Conservation (phyloP, 2,888 invertebrate genomes). For the Eupithecia subumbrata region DNA sequence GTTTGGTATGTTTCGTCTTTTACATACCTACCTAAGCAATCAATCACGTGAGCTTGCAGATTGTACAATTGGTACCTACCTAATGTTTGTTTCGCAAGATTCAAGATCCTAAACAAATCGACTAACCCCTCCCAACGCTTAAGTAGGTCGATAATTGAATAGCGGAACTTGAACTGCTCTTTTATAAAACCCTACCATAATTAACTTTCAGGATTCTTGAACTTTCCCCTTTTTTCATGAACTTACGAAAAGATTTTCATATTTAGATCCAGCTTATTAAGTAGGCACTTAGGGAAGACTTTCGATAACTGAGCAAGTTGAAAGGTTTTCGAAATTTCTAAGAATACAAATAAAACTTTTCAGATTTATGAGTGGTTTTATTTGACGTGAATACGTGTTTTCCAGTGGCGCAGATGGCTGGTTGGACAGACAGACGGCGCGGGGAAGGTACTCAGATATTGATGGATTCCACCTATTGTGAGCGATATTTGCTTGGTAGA, state of each 20-base stretch:
- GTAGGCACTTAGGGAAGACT: conserved; percentile 4
- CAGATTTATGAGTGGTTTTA: background rate
- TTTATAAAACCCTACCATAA: conserved; percentile 17
- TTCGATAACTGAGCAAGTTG: background rate
- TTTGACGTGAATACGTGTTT: conserved; percentile 20
- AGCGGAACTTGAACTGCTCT: conserved; percentile 24
- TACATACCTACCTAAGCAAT: background rate
- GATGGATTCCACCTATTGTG: conserved; percentile 33
- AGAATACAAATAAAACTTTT: conserved; percentile 15
- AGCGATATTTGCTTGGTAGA: conserved; percentile 28
- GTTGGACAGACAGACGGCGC: conserved; percentile 17
- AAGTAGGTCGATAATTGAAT: conserved; percentile 30
- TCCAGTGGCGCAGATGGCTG: conserved; percentile 20
- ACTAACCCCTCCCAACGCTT: conserved; percentile 52
- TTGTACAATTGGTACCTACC: background rate
- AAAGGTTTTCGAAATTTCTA: background rate
- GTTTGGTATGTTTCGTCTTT: background rate
- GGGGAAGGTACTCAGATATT: conserved; percentile 27
- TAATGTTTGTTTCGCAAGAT: conserved; percentile 24
- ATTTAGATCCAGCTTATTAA: conserved; percentile 8
- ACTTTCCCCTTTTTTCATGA: conserved; percentile 12
- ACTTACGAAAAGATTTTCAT: conserved; percentile 8
- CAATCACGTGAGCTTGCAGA: conserved; percentile 6
- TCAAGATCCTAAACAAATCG: conserved; percentile 71
- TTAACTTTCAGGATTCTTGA: conserved; percentile 12